These are phyloP conservation scores for Caenorhabditis plicata DNA, from an alignment of 2,888 invertebrate species.

Conservation along the genomic window DNA sequence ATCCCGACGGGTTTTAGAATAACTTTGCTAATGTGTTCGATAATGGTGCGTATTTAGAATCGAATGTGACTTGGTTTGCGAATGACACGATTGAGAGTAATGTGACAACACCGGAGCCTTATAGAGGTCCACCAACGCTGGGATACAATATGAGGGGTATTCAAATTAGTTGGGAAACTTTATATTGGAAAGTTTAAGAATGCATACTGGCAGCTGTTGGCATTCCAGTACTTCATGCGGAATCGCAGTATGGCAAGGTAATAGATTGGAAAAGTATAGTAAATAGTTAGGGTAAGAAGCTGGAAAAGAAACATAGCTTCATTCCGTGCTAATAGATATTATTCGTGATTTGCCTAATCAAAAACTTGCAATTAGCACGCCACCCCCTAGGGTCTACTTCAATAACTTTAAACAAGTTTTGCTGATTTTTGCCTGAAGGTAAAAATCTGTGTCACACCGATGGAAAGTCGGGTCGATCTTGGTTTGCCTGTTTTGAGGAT, in stretches of 20 bases:
- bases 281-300: not conserved
- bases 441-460: no score
- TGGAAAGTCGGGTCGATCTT: no score
- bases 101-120: slow-evolving; percentile 54
- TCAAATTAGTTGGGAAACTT: not conserved
- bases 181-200: slow-evolving; percentile 35
- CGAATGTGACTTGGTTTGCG: slow-evolving; percentile 37
- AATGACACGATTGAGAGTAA: slow-evolving; percentile 39
- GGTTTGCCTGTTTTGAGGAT: no score
- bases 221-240: slow-evolving; percentile 65
- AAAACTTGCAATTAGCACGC: no score
- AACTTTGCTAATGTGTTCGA: not conserved
- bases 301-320: not conserved
- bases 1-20: slow-evolving; percentile 12
- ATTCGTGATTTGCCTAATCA: no score
- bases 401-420: no score
- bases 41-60: slow-evolving; percentile 8
- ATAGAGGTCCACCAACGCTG: slow-evolving; percentile 62
- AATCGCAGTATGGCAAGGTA: slow-evolving; percentile 63
- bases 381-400: no score
- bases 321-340: no score
- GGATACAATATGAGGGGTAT: slow-evolving; percentile 54
- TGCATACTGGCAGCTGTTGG: slow-evolving; percentile 64
- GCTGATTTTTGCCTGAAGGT: no score
- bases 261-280: no score